Evolutionary conservation across 1,140 invertebrate species (phyloP).

Genomic region (Macrotrachela quadricornifera): DNA sequence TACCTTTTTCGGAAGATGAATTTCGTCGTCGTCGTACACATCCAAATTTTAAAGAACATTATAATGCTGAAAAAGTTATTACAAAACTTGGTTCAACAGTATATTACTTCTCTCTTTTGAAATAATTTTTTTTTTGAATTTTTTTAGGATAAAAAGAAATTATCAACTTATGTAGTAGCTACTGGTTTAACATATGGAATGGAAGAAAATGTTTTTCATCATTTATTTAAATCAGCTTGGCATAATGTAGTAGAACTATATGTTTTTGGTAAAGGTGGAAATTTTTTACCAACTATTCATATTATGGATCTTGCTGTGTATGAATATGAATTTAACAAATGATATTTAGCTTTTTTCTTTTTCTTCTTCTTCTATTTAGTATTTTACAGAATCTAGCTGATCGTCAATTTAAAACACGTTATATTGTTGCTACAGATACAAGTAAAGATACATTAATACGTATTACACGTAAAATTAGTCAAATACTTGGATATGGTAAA

Average conservation of each 20-base stretch:
- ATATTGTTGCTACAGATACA: conserved; percentile 34
- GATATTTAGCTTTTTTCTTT: neutral
- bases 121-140: neutral
- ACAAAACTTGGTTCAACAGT: conserved; percentile 38
- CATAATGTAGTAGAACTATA: conserved; percentile 39
- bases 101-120: conserved; percentile 8
- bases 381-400: conserved; percentile 31
- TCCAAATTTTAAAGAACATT: conserved; percentile 43
- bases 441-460: conserved; percentile 26
- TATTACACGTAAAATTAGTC: conserved; percentile 34
- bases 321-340: conserved; percentile 7
- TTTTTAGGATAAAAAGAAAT: conserved; percentile 29
- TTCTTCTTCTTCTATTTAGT: conserved; percentile 13
- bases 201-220: conserved; percentile 40
- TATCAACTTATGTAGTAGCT: conserved; percentile 41
- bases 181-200: conserved; percentile 43
- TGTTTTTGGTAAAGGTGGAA: conserved; percentile 41
- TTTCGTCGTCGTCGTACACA: conserved; percentile 44
- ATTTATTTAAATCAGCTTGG: conserved; percentile 41
- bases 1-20: conserved; percentile 43
- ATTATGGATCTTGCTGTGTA: conserved; percentile 37
- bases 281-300: conserved; percentile 44
- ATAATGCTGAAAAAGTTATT: conserved; percentile 43
- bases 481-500: conserved; percentile 38
- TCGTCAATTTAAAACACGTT: conserved; percentile 24